A percentile compares a stretch with the other conserved stretches of the same genome.
These are phyloP conservation scores for Tichodroma muraria DNA, from an alignment of 2,113 vertebrate genomes.

Conservation along the genomic window DNA sequence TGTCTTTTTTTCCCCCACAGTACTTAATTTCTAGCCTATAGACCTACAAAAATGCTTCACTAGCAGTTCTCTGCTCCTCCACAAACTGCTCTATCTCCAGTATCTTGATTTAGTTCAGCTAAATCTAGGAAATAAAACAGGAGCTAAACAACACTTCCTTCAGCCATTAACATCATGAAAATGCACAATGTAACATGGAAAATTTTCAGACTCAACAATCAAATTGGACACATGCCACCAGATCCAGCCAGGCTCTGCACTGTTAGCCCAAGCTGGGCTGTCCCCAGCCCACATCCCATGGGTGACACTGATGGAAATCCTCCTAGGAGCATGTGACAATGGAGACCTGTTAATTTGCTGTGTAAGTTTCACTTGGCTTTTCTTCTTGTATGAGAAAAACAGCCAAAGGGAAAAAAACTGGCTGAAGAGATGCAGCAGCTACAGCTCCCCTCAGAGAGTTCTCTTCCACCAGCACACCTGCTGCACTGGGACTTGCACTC, in stretches of 20 bases:
- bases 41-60: background rate
- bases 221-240: fast-evolving
- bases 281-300: background rate
- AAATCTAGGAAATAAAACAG: background rate
- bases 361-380: background rate
- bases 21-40: background rate
- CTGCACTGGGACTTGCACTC: background rate
- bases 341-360: background rate
- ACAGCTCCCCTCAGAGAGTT: fast-evolving
- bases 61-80: background rate
- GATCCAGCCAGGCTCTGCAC: background rate
- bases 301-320: background rate
- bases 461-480: background rate
- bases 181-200: fast-evolving
- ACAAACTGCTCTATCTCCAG: background rate
- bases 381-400: background rate
- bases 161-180: background rate
- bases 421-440: background rate
- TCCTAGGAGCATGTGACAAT: fast-evolving
- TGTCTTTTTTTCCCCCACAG: fast-evolving
- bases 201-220: fast-evolving
- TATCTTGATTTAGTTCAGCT: background rate
- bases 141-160: background rate
- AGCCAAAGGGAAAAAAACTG: background rate
- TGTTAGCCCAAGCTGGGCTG: background rate